Evolutionary conservation across 1,140 invertebrate species (phyloP), one percentile per base, ranked within the genome.

Genomic region (Eueides isabella): DNA sequence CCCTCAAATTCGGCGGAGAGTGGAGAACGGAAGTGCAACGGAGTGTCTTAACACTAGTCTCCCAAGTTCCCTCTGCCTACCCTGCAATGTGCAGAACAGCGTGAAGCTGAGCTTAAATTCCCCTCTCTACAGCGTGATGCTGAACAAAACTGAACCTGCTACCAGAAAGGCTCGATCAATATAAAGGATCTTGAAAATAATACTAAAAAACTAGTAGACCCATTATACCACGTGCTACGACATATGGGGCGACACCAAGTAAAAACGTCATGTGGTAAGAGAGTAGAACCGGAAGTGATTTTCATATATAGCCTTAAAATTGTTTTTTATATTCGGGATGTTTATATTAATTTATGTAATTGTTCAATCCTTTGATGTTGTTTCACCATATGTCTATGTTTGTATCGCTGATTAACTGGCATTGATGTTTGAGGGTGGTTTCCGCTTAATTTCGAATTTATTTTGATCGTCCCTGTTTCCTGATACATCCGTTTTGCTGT

Each of bases 341-440:
- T 85, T 85, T 76, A 79, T 90, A 91, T 92, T 91, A 92, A 92
- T 89, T 90, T 89, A 89, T 88, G 76, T 90, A 86, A 92, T 90
- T 89, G 83, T 89, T 82, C 76, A 92, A 88, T 88, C 90, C 89
- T 89, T 92, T 74, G 75, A 80, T 76, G 71, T 80, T 44, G 41
- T 44, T 44, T 79, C 83, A 87, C 84, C 87, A 91, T 86, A 82
- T 91, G 87, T 87, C 85, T 83, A 78, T 83, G 62, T 74, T 55
- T 12, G n/a, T 55, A 26, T n/a, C 48, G 19, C 80, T 85, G 86
- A 91, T 87, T 88, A 88, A 84, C 79, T 82, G 73, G 72, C 80
- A 82, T 80, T 83, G 35, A 38, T 38, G 35, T 38, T 14, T 38
- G 83, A 80, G 78, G 82, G 72, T 76, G 80, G 82, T 75, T 67